Conservation (phyloP, 1,140 invertebrate genomes). For the Bombus fervidus region DNA sequence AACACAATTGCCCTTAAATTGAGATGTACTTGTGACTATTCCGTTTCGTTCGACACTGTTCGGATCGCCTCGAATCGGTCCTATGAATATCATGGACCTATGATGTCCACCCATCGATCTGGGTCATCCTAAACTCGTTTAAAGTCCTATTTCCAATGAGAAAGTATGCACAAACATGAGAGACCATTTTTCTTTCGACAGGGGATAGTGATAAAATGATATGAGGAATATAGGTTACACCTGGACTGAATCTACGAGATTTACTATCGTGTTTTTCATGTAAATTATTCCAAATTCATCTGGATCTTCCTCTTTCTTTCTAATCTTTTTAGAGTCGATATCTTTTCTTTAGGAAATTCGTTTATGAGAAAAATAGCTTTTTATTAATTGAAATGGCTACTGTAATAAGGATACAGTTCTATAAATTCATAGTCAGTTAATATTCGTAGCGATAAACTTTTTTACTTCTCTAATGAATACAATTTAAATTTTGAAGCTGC, state of each 20-base stretch:
- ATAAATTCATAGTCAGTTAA: no score
- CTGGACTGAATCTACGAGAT: background rate
- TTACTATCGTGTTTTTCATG: background rate
- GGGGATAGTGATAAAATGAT: background rate
- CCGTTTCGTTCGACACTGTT: background rate
- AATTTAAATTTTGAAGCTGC: no score
- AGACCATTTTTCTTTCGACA: background rate
- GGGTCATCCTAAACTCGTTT: background rate
- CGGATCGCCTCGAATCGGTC: background rate
- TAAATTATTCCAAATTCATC: background rate
- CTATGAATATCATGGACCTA: background rate
- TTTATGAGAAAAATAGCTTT: no score
- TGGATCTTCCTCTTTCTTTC: background rate
- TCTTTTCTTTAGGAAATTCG: no score
- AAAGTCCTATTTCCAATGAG: background rate
- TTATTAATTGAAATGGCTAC: no score
- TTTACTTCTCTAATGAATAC: no score
- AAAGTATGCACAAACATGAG: background rate
- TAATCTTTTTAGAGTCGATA: background rate
- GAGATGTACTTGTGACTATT: conserved; percentile 31
- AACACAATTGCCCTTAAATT: conserved; percentile 48
- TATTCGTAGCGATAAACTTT: no score
- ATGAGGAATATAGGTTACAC: background rate
- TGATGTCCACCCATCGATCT: background rate
- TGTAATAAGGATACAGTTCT: no score